A percentile compares a stretch with the other conserved stretches of the same genome.
phyloP scores from a whole-genome alignment of 2,113 vertebrate species.

The Stercorarius parasiticus region DNA sequence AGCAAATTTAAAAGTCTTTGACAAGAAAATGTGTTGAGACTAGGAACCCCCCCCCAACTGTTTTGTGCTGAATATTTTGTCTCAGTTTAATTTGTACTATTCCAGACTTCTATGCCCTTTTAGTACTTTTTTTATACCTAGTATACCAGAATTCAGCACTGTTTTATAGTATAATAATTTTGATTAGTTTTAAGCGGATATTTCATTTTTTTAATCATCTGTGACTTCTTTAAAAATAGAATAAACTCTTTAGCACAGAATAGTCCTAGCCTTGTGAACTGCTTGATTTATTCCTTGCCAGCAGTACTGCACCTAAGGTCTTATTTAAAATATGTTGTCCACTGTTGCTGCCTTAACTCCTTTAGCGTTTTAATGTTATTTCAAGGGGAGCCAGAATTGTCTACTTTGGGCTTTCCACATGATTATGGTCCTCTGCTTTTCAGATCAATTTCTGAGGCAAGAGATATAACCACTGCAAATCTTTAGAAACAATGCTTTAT shows the following conservation, averaged over 20 bases:
- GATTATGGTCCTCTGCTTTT: neutral
- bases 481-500: neutral
- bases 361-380: neutral
- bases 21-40: neutral
- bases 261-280: neutral
- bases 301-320: neutral
- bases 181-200: neutral
- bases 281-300: constrained; percentile 1
- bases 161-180: neutral
- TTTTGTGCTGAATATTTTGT: neutral
- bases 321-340: neutral
- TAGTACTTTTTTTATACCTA: neutral
- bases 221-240: neutral
- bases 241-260: neutral
- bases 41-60: neutral
- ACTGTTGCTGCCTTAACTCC: neutral
- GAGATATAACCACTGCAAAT: neutral
- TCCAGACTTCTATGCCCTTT: neutral
- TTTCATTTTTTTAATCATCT: neutral
- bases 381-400: neutral
- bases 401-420: neutral
- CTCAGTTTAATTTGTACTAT: neutral
- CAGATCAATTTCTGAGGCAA: neutral
- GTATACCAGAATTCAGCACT: neutral
- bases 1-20: neutral